Percentiles rank a stretch among this genome's conserved stretches.
phyloP scores from a whole-genome alignment of 2,113 vertebrate species.

The human region GRCh38 chr20:5483501-5484000 shows the following conservation, averaged over 20 bases:
- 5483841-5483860: background rate
- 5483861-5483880: background rate
- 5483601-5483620: background rate
- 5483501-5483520: background rate
- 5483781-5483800: background rate
- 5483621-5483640: background rate
- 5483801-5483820: too few species aligned
- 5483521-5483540: background rate
- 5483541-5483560: background rate
- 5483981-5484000: background rate
- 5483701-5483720: too few species aligned
- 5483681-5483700: too few species aligned
- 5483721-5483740: too few species aligned
- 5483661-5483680: background rate
- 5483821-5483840: too few species aligned
- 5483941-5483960: background rate
- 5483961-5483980: background rate
- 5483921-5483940: background rate
- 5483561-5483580: background rate
- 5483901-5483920: background rate
- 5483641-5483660: background rate
- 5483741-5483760: too few species aligned
- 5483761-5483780: background rate
- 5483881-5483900: background rate
- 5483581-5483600: background rate